phyloP scores from a whole-genome alignment of 1,140 invertebrate genomes.

The Lepidurus couesii region DNA sequence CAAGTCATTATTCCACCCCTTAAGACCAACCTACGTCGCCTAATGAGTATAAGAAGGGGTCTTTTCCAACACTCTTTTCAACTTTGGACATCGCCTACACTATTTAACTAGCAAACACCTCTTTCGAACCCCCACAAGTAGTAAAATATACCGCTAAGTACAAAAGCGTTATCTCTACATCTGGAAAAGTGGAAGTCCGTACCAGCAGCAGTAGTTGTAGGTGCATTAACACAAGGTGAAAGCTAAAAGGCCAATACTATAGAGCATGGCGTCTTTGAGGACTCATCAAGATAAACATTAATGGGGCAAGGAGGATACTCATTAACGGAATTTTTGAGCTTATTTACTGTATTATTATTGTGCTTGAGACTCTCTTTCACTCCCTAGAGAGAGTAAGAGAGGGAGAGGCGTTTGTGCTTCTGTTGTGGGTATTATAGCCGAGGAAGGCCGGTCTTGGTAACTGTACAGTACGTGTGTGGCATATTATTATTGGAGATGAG shows the following conservation, averaged over 20 bases:
- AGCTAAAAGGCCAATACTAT: background rate
- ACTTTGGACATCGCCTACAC: constrained; percentile 8
- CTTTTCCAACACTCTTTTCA: constrained; percentile 15
- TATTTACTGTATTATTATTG: too few species aligned
- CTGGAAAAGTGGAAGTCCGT: background rate
- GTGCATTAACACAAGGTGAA: background rate
- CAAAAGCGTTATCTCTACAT: constrained; percentile 7
- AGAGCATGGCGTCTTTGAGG: too few species aligned
- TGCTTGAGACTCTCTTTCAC: too few species aligned
- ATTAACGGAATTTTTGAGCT: too few species aligned
- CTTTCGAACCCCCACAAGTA: background rate
- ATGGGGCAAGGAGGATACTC: too few species aligned
- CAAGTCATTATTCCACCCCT: constrained; percentile 18
- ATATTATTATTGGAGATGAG: background rate
- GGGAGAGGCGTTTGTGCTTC: background rate
- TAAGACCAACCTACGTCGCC: background rate
- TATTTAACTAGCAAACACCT: constrained; percentile 22
- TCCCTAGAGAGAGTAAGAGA: too few species aligned
- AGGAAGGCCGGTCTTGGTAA: background rate
- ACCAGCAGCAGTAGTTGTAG: background rate
- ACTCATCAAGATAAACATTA: too few species aligned
- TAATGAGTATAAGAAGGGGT: constrained; percentile 16
- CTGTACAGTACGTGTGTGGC: background rate
- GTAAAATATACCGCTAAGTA: constrained; percentile 6
- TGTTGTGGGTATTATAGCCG: background rate